Evolutionary conservation across 2,888 invertebrate genomes (phyloP), one percentile per base, ranked within the genome.

Genomic region (Tetragonula carbonaria): DNA sequence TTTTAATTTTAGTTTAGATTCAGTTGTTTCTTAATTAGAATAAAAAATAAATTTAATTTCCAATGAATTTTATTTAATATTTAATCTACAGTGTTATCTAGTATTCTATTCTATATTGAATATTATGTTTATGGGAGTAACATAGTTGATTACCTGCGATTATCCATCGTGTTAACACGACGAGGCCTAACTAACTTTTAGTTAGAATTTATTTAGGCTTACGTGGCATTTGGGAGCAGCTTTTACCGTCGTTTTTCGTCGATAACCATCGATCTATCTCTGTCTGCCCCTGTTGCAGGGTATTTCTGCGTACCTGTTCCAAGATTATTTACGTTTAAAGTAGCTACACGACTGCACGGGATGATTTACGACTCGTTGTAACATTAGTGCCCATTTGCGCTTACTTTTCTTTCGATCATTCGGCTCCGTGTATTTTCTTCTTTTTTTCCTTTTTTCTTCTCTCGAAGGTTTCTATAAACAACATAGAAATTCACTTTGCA

Each of bases 281-380:
- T 45, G 53, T 45, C 62, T 6, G 50, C 28, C 70, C 70, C 67
- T 14, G 51, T 67, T 59, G 70, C 70, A 59, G 68, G 38, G 68
- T 75, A 71, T 53, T 2, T 23, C n/a, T 23, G 57, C 51, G 4
- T 82, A 72, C 38, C 75, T 72, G 71, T 72, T 18, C n/a, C n/a
- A 0, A 28, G 21, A 66, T 50, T 76, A 63, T 71, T 75, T 50
- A 45, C 50, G 57, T 73, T 68, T 63, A 38, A 51, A 16, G n/a
- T 23, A 23, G 28, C n/a, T 50, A 16, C 28, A 13, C 23, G 51
- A 33, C 73, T 18, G 14, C 45, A 16, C 28, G 14, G 70, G 51
- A 65, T 51, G 82, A 82, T 82, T 82, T 82, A 82, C 71, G 71
- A 33, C 28, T 8, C 23, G 33, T 28, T 28, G 70, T 66, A 50